Percentiles rank a stretch among this genome's conserved stretches.
Conservation (phyloP, 1,140 invertebrate genomes). For the Druon quercuslanigerum region DNA sequence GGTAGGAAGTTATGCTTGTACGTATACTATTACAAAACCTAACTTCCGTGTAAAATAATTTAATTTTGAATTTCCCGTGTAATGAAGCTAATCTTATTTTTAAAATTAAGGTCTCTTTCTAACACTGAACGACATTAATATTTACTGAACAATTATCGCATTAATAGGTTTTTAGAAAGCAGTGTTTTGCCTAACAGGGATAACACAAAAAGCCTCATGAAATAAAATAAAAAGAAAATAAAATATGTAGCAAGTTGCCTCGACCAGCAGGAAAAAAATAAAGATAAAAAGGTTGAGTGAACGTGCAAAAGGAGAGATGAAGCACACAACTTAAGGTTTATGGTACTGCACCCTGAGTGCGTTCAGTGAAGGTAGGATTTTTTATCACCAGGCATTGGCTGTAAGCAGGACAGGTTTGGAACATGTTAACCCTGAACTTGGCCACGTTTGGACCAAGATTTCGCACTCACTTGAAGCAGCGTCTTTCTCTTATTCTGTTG, state of each 20-base stretch:
- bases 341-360: not conserved
- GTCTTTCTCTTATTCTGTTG: not conserved
- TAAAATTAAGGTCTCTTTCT: too few species aligned
- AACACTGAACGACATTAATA: too few species aligned
- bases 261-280: not conserved
- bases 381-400: constrained; percentile 14
- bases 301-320: constrained; percentile 14
- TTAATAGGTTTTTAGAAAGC: too few species aligned
- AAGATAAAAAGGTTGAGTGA: not conserved
- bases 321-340: constrained; percentile 13
- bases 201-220: too few species aligned
- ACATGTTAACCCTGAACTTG: constrained; percentile 51
- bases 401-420: constrained; percentile 36
- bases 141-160: too few species aligned
- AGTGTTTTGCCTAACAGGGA: too few species aligned
- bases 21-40: too few species aligned
- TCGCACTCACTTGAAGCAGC: constrained; percentile 12
- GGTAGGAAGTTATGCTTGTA: too few species aligned
- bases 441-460: constrained; percentile 12
- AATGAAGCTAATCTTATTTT: too few species aligned
- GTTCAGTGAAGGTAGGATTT: constrained; percentile 11
- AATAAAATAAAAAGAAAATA: too few species aligned
- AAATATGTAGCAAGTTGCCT: not conserved
- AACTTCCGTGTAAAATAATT: too few species aligned
- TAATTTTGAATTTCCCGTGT: too few species aligned